Percentiles rank a stretch among this genome's conserved stretches.
Evolutionary conservation across 2,113 vertebrate genomes (phyloP).

Genomic region (Cettia cetti): DNA sequence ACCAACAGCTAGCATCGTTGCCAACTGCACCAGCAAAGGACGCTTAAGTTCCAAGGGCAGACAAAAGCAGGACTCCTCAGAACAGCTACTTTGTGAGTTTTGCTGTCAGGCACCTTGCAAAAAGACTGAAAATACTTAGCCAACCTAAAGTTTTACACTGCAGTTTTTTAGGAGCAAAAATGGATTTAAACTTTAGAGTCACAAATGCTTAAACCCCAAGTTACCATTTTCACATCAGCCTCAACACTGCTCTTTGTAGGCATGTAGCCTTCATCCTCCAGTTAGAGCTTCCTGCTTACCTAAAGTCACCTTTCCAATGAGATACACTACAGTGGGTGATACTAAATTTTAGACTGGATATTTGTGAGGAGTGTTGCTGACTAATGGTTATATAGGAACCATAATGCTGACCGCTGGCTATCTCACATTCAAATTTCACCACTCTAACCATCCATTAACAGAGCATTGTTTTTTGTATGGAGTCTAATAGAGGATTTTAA

Average conservation of each 20-base stretch:
- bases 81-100: background rate
- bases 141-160: background rate
- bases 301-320: background rate
- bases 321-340: accelerated
- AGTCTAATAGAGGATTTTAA: background rate
- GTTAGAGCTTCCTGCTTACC: background rate
- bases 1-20: background rate
- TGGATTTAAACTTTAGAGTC: background rate
- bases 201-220: background rate
- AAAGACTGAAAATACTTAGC: background rate
- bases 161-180: background rate
- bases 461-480: background rate
- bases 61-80: background rate
- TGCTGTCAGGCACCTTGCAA: background rate
- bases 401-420: background rate
- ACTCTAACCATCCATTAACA: background rate
- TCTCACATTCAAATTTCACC: background rate
- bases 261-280: background rate
- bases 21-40: background rate
- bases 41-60: background rate
- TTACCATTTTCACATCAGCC: background rate
- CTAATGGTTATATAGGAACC: background rate
- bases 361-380: background rate
- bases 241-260: background rate
- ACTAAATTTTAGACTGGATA: background rate